Percentiles rank a stretch among this genome's conserved stretches.
Evolutionary conservation across 2,113 vertebrate genomes (phyloP).

Genomic region (Circaetus gallicus): DNA sequence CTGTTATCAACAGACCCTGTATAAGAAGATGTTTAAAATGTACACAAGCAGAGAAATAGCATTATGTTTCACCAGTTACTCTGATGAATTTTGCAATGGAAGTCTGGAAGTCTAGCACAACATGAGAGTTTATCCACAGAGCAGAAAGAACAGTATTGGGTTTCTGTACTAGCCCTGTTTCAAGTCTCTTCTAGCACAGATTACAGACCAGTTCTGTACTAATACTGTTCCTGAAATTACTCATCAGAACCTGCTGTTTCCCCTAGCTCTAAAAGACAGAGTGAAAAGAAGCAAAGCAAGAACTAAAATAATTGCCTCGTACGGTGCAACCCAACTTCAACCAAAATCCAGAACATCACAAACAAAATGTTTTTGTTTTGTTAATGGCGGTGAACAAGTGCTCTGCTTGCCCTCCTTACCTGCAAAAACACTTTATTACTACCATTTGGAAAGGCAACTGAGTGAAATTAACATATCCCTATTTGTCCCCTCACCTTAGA

Average conservation of each 20-base stretch:
- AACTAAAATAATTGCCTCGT: not conserved
- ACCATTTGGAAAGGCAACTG: not conserved
- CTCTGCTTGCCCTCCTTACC: not conserved
- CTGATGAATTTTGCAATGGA: not conserved
- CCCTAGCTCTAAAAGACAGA: not conserved
- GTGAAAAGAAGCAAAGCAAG: not conserved
- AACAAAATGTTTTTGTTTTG: not conserved
- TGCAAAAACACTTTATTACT: not conserved
- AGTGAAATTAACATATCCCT: not conserved
- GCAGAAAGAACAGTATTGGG: not conserved
- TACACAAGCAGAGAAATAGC: not conserved
- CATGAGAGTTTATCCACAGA: not conserved
- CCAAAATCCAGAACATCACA: not conserved
- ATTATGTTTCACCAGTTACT: not conserved
- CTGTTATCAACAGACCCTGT: not conserved
- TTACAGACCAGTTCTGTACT: not conserved
- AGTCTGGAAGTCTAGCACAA: not conserved
- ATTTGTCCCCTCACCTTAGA: not conserved
- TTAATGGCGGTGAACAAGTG: rapidly evolving
- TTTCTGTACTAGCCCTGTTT: not conserved
- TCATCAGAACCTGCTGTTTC: not conserved
- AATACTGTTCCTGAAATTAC: not conserved
- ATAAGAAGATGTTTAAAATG: not conserved
- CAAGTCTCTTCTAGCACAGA: not conserved
- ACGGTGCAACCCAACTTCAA: not conserved